phyloP scores from a whole-genome alignment of 2,888 invertebrate species.

The Proisotoma minuta region DNA sequence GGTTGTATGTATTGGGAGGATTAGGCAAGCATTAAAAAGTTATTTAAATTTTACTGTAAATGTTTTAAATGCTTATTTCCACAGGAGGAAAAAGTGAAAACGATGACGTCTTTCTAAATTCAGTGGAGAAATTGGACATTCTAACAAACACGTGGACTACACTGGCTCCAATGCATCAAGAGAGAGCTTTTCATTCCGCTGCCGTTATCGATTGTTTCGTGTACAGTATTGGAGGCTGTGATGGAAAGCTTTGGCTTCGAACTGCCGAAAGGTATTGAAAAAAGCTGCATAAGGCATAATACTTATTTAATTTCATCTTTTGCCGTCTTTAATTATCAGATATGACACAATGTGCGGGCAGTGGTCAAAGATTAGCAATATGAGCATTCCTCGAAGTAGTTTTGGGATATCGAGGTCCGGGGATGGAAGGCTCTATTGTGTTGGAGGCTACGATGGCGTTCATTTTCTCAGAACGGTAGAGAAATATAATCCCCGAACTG shows the following conservation, averaged over 20 bases:
- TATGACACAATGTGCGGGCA: conserved; percentile 49
- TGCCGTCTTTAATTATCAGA: conserved; percentile 29
- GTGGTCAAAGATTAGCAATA: conserved; percentile 48
- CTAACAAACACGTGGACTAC: conserved; percentile 48
- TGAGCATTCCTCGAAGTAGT: conserved; percentile 49
- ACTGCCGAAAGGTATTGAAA: conserved; percentile 48
- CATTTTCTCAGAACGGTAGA: conserved; percentile 49
- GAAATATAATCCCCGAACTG: conserved; percentile 50
- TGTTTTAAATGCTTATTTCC: neutral
- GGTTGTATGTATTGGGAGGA: conserved; percentile 49
- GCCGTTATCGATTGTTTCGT: conserved; percentile 48
- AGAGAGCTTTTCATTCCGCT: conserved; percentile 48
- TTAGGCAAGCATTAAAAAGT: conserved; percentile 37
- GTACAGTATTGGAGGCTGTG: conserved; percentile 50
- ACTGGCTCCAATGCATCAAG: conserved; percentile 48
- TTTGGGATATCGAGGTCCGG: conserved; percentile 49
- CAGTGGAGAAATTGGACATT: conserved; percentile 49
- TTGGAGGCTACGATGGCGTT: conserved; percentile 49
- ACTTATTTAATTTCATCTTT: conserved; percentile 6
- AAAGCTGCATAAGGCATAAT: neutral
- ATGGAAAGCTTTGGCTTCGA: conserved; percentile 48
- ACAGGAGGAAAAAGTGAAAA: conserved; percentile 44
- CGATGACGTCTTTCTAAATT: conserved; percentile 42
- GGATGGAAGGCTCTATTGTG: conserved; percentile 49
- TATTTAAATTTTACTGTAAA: neutral